Conservation (phyloP, 1,140 invertebrate species). For the Samia ricini region DNA sequence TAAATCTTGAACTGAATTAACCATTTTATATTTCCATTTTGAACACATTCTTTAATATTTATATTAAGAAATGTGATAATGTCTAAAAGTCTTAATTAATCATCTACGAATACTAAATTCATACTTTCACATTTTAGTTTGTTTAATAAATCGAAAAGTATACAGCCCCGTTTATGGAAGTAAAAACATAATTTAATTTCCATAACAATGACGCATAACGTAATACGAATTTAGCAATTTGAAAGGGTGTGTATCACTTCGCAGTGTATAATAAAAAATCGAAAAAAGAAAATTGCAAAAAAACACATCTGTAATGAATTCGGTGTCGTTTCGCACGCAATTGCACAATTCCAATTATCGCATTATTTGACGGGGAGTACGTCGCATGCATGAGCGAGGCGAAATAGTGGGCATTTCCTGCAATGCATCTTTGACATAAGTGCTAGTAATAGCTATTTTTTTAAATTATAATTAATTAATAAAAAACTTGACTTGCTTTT, state of each 20-base stretch:
- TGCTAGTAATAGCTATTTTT: neutral
- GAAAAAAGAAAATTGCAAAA: constrained; percentile 48
- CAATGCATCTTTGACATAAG: constrained; percentile 9
- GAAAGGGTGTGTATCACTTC: constrained; percentile 49
- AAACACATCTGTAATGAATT: constrained; percentile 66
- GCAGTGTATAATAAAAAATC: constrained; percentile 41
- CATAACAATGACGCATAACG: constrained; percentile 33
- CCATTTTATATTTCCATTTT: too few relatives aligned
- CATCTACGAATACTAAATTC: too few relatives aligned
- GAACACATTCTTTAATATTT: too few relatives aligned
- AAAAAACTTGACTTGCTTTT: too few relatives aligned
- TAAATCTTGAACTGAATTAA: too few relatives aligned
- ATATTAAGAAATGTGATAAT: too few relatives aligned
- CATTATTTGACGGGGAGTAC: constrained; percentile 54
- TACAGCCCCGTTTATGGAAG: too few relatives aligned
- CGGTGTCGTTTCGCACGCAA: constrained; percentile 69
- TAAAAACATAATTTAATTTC: too few relatives aligned
- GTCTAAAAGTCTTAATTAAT: too few relatives aligned
- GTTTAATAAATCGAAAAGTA: too few relatives aligned
- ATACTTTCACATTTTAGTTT: too few relatives aligned
- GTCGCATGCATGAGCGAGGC: constrained; percentile 12
- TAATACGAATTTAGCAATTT: constrained; percentile 62
- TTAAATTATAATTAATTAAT: too few relatives aligned
- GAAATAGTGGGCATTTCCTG: constrained; percentile 27
- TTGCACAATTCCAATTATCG: constrained; percentile 77